Percentiles rank a stretch among this genome's conserved stretches.
phyloP scores from a whole-genome alignment of 2,797 vertebrate species.

The Xiphorhynchus erythropygius region DNA sequence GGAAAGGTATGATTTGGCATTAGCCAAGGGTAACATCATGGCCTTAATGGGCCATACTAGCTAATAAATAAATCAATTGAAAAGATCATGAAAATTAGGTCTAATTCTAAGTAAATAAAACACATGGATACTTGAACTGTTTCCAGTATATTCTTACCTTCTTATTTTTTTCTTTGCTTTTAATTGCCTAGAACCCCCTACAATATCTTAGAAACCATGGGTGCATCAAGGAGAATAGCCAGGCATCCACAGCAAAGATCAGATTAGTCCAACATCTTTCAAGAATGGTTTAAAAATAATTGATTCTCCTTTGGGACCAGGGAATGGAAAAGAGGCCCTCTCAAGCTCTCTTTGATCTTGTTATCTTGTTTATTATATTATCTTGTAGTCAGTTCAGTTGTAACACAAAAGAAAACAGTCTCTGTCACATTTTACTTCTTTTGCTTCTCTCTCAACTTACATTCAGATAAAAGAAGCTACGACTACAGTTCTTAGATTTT shows the following conservation, averaged over 20 bases:
- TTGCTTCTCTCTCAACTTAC: not conserved
- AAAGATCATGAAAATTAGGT: not conserved
- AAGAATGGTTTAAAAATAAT: conserved; percentile 28
- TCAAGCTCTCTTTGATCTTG: conserved; percentile 47
- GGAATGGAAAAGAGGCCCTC: conserved; percentile 13
- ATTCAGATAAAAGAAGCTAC: not conserved
- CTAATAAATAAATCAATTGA: not conserved
- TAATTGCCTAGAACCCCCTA: not conserved
- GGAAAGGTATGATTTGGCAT: not conserved
- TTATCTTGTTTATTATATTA: conserved; percentile 56
- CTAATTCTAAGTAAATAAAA: not conserved
- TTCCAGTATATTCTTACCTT: not conserved
- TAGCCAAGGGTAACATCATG: not conserved
- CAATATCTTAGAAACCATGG: not conserved
- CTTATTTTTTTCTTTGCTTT: not conserved
- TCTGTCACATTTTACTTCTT: not conserved
- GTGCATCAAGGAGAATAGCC: not conserved
- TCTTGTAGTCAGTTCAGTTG: conserved; percentile 11
- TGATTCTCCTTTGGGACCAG: not conserved
- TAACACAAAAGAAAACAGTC: conserved; percentile 28
- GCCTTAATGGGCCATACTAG: not conserved
- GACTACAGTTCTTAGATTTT: not conserved
- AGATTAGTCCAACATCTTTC: conserved; percentile 8
- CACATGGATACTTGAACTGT: not conserved
- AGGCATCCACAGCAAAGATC: conserved; percentile 4